phyloP scores from a whole-genome alignment of 2,797 vertebrate genomes.

The Selene dorsalis region DNA sequence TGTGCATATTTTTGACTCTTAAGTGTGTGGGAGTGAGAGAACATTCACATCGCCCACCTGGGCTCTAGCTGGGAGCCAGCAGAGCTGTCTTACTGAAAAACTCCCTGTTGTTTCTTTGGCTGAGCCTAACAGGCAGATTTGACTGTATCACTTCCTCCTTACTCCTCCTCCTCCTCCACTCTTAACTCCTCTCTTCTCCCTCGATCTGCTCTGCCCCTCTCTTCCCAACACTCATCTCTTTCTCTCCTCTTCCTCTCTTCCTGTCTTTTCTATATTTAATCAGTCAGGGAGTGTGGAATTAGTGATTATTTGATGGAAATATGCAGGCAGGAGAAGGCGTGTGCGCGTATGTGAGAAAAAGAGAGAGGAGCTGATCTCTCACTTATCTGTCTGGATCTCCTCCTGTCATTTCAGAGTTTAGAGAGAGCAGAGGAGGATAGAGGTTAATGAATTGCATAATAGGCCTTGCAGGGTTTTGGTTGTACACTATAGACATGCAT shows the following conservation, averaged over 20 bases:
- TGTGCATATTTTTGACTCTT: slow-evolving; percentile 71
- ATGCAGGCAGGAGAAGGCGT: slow-evolving; percentile 33
- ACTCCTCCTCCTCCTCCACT: slow-evolving; percentile 60
- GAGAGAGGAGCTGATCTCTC: slow-evolving; percentile 39
- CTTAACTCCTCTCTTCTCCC: slow-evolving; percentile 50
- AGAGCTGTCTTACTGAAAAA: slow-evolving; percentile 70
- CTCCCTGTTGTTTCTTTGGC: slow-evolving; percentile 75
- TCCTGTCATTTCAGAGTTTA: slow-evolving; percentile 51
- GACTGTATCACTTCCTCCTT: slow-evolving; percentile 65
- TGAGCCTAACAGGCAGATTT: slow-evolving; percentile 68
- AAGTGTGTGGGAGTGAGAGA: slow-evolving; percentile 76
- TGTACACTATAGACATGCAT: slow-evolving; percentile 34
- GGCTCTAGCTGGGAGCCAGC: slow-evolving; percentile 62
- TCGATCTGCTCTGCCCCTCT: slow-evolving; percentile 48
- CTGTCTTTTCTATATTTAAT: slow-evolving; percentile 77
- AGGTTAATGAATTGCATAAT: slow-evolving; percentile 52
- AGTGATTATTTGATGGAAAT: slow-evolving; percentile 74
- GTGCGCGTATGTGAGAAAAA: slow-evolving; percentile 6
- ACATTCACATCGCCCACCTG: slow-evolving; percentile 77
- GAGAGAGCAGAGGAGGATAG: slow-evolving; percentile 48
- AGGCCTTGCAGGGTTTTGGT: slow-evolving; percentile 41
- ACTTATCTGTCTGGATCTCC: slow-evolving; percentile 45
- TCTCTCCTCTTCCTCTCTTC: slow-evolving; percentile 40
- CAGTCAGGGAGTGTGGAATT: slow-evolving; percentile 68
- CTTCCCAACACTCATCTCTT: slow-evolving; percentile 49